Conservation (phyloP, 1,140 invertebrate genomes). For the Eubasilissa regina region DNA sequence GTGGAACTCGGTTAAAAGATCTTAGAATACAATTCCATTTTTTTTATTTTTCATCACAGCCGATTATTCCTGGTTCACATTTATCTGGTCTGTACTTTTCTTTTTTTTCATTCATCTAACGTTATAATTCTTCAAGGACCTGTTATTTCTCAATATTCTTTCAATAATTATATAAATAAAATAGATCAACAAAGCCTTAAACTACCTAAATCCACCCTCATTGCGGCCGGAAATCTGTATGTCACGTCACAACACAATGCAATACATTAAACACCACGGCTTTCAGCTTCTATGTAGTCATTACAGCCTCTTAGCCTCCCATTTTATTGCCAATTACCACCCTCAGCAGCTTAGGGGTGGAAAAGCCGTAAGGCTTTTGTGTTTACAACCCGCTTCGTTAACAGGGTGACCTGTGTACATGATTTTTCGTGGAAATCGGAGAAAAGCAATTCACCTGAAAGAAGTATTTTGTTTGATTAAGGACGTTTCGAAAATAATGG, state of each 20-base stretch:
- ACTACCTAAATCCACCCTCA: neutral
- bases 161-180: no score
- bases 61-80: no score
- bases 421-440: neutral
- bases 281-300: constrained; percentile 2
- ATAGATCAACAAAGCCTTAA: neutral
- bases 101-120: no score
- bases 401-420: neutral
- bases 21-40: no score
- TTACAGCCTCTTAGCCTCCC: neutral
- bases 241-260: constrained; percentile 4
- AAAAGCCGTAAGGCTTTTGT: neutral
- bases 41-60: no score
- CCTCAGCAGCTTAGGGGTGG: neutral
- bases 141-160: no score
- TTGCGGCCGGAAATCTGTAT: neutral
- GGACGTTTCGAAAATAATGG: no score
- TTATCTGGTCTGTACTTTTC: no score
- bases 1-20: no score
- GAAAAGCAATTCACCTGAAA: no score
- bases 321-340: constrained; percentile 14
- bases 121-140: no score
- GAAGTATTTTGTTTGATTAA: no score
- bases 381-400: neutral
- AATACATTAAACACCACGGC: neutral